Evolutionary conservation across 2,797 vertebrate species (phyloP), one percentile per base, ranked within the genome.

Genomic region (Coendou prehensilis): DNA sequence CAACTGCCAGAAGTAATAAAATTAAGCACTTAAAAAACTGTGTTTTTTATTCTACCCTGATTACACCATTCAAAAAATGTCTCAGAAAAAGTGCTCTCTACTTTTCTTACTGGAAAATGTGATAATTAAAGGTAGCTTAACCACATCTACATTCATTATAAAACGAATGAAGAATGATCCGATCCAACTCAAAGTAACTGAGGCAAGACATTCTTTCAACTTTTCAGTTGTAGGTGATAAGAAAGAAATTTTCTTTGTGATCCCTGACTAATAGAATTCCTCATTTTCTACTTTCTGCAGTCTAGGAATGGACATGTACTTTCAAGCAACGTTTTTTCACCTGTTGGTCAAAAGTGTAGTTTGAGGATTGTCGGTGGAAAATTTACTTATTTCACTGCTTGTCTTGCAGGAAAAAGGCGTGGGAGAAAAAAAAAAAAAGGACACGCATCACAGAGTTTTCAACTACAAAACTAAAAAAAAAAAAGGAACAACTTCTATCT

Each of bases 11-110:
- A 73, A 87, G 18, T 73, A 87, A 81, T 82, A 57, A 47, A 78
- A 71, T n/a, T 69, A 89, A 94, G 87, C 9, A 81, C 4, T 76
- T 90, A n/a, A 86, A 9, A 93, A 93, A 82, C 37, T 17, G 5
- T 28, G n/a, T 0, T 17, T 79, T 86, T 79, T 61, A 81, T n/a
- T 69, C 30, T 76, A 41, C 61, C 45, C 15, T 52, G 81, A 41
- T 41, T 47, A 52, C 1, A 75, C 7, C 18, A 87, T 71, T 83
- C 18, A n/a, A 59, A 69, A 86, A 85, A n/a, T 14, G 23, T 9
- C 41, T 73, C 54, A 23, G 56, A 87, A 91, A 87, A 37, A 17
- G 54, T 18, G 15, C 18, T 41, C 45, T 67, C 59, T 57, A 23
- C 6, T 73, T 75, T 81, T 83, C 54, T 78, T 7, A 59, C 15